Conservation (phyloP, 2,888 invertebrate genomes). For the Sisyra terminalis region DNA sequence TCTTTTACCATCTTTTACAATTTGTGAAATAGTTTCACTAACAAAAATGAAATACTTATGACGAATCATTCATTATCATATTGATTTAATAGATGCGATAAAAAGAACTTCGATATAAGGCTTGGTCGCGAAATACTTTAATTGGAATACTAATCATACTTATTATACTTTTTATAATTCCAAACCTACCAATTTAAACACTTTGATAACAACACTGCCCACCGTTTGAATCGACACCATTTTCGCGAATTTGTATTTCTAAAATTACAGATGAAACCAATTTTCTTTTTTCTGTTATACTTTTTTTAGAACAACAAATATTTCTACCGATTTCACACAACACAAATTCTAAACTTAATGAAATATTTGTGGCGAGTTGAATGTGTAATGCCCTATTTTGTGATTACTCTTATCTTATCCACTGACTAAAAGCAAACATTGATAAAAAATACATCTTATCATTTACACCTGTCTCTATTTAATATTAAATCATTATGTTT, state of each 20-base stretch:
- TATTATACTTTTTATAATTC: background rate
- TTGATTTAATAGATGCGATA: background rate
- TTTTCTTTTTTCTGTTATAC: too few species aligned
- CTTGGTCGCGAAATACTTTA: background rate
- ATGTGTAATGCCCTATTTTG: background rate
- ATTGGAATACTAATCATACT: background rate
- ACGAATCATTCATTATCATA: background rate
- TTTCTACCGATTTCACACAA: too few species aligned
- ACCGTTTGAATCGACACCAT: constrained; percentile 73
- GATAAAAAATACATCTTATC: too few species aligned
- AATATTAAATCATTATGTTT: too few species aligned
- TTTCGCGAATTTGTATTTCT: constrained; percentile 21
- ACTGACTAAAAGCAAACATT: background rate
- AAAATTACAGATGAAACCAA: too few species aligned
- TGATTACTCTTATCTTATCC: constrained; percentile 2
- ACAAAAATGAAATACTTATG: background rate
- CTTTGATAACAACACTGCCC: constrained; percentile 64
- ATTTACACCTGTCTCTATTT: too few species aligned
- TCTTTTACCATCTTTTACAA: too few species aligned
- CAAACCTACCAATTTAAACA: constrained; percentile 62
- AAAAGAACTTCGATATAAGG: too few species aligned
- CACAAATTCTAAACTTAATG: background rate
- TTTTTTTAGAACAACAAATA: too few species aligned
- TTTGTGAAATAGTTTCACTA: background rate
- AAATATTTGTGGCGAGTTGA: background rate